A percentile compares a stretch with the other conserved stretches of the same genome.
phyloP scores from a whole-genome alignment of 2,113 vertebrate species.

The Talpa occidentalis region DNA sequence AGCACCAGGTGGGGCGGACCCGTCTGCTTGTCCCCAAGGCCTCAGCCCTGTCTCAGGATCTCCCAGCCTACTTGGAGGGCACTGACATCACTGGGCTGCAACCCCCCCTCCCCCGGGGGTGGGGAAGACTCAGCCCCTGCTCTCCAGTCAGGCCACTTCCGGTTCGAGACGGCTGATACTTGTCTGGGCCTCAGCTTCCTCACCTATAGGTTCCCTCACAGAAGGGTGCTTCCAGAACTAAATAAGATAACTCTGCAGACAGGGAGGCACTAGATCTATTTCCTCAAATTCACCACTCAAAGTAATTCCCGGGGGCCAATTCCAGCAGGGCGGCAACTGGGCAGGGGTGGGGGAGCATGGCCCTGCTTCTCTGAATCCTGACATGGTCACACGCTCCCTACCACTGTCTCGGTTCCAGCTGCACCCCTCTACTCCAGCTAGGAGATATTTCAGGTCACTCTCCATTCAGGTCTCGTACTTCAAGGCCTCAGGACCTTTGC shows the following conservation, averaged over 20 bases:
- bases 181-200: neutral
- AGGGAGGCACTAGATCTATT: fast-evolving
- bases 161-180: neutral
- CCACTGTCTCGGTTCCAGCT: neutral
- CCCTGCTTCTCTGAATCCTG: neutral
- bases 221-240: neutral
- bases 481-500: neutral
- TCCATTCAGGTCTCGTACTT: neutral
- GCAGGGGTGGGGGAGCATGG: neutral
- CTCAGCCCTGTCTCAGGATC: neutral
- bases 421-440: neutral
- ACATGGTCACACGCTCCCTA: too few species aligned
- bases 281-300: too few species aligned
- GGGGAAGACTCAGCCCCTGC: too few species aligned
- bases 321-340: neutral
- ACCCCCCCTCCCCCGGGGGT: too few species aligned
- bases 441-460: neutral
- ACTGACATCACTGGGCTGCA: neutral
- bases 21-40: fast-evolving
- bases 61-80: neutral
- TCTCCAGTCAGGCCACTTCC: neutral
- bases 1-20: neutral
- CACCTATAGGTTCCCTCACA: neutral
- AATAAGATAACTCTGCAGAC: neutral
- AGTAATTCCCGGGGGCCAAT: neutral